Evolutionary conservation across 2,888 invertebrate species (phyloP).

Genomic region (Osmoderma eremita): DNA sequence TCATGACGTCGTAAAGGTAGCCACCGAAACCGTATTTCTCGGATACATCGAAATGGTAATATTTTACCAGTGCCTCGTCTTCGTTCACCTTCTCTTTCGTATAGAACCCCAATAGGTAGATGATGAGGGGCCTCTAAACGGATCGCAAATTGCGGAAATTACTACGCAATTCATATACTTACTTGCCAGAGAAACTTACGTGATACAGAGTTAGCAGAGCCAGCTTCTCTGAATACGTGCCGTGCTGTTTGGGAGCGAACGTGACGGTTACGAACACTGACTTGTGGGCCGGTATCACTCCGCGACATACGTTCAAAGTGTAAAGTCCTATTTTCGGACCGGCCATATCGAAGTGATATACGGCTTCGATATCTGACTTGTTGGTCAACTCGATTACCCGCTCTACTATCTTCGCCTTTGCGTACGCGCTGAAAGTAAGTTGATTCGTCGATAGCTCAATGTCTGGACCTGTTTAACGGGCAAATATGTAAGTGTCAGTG

Average conservation of each 20-base stretch:
- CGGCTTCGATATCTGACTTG: conserved; percentile 54
- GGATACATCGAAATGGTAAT: conserved; percentile 16
- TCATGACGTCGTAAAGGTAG: conserved; percentile 56
- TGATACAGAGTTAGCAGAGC: conserved; percentile 59
- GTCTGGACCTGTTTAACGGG: too few relatives aligned
- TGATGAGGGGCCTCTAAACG: conserved; percentile 56
- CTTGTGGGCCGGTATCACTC: conserved; percentile 54
- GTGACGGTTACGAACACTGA: conserved; percentile 55
- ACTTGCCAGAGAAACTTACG: conserved; percentile 59
- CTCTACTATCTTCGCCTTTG: conserved; percentile 40
- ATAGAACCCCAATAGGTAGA: conserved; percentile 54
- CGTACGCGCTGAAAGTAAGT: conserved; percentile 42
- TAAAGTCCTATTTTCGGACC: conserved; percentile 52
- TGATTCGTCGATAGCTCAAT: conserved; percentile 45
- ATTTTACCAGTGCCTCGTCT: conserved; percentile 18
- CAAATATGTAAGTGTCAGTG: too few relatives aligned
- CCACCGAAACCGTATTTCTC: conserved; percentile 52
- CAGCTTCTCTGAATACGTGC: conserved; percentile 56
- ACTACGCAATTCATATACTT: too few relatives aligned
- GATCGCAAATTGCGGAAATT: neutral
- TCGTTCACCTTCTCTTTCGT: neutral
- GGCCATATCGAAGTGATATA: conserved; percentile 59
- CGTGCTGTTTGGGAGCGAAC: conserved; percentile 55
- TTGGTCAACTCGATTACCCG: conserved; percentile 60
- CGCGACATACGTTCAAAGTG: conserved; percentile 55